These are phyloP conservation scores for Ciconia maguari DNA, from an alignment of 2,113 vertebrate genomes.

Conservation along the genomic window DNA sequence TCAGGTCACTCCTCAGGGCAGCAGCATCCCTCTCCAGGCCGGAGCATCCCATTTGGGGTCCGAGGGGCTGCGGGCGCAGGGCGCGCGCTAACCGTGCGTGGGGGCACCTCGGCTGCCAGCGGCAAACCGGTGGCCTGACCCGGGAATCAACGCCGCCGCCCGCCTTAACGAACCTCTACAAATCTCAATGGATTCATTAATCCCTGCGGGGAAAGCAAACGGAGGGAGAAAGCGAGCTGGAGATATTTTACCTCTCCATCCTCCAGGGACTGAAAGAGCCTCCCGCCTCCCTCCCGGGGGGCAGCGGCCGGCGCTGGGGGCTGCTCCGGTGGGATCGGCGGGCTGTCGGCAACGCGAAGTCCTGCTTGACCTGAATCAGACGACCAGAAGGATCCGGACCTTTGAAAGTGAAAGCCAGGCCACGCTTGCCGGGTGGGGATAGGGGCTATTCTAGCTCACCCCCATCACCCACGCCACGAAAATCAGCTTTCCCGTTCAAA, in stretches of 20 bases:
- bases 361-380: conserved; percentile 18
- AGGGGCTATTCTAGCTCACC: not conserved
- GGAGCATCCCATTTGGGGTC: not conserved
- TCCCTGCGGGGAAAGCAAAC: not conserved
- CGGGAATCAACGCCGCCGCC: not conserved
- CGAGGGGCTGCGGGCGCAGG: fast-evolving
- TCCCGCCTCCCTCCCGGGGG: not conserved
- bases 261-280: not conserved
- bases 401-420: conserved; percentile 13
- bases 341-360: not conserved
- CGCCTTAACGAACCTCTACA: not conserved
- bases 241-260: conserved; percentile 14
- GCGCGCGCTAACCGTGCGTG: fast-evolving
- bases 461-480: not conserved
- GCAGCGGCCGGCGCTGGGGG: not conserved
- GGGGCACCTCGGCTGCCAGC: not conserved
- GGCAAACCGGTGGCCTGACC: not conserved
- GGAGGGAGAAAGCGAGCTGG: not conserved
- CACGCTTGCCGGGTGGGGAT: not conserved
- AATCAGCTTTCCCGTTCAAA: not conserved
- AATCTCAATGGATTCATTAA: not conserved
- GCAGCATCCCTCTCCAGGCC: not conserved
- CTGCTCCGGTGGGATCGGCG: not conserved
- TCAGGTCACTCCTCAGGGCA: not conserved
- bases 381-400: conserved; percentile 3